Percentiles rank a stretch among this genome's conserved stretches.
phyloP scores from a whole-genome alignment of 2,113 vertebrate genomes.

The Pollimyrus isidori region DNA sequence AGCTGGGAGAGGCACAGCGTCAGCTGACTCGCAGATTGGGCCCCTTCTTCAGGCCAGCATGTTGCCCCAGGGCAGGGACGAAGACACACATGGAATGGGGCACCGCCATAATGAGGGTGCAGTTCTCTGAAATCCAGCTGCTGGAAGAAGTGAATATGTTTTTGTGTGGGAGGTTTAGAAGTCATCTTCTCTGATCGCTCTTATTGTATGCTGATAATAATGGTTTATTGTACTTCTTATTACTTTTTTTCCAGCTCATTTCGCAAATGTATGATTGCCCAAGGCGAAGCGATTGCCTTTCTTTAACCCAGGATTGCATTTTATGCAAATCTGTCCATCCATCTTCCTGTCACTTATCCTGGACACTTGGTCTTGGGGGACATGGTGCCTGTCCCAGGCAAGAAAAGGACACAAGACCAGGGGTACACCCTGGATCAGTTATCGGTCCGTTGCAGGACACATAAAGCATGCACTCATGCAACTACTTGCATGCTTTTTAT shows the following conservation, averaged over 20 bases:
- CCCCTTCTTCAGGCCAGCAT: not conserved
- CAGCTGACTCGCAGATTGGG: not conserved
- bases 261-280: not conserved
- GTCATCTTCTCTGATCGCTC: not conserved
- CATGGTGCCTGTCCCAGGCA: not conserved
- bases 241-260: constrained; percentile 12
- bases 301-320: not conserved
- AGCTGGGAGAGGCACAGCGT: not conserved
- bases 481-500: not conserved
- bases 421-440: not conserved
- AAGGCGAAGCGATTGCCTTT: constrained; percentile 5
- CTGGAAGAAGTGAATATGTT: not conserved
- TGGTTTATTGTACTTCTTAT: constrained; percentile 16
- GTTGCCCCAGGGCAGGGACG: not conserved
- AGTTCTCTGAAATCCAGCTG: not conserved
- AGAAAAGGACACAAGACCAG: not conserved
- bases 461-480: not conserved
- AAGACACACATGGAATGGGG: not conserved
- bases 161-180: not conserved
- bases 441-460: not conserved
- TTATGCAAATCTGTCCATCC: not conserved
- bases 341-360: not conserved
- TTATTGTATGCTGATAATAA: constrained; percentile 10
- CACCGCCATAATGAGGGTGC: not conserved
- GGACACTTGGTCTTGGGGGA: not conserved